Evolutionary conservation across 1,140 invertebrate species (phyloP), one percentile per base, ranked within the genome.

Genomic region (Drosophila azteca): DNA sequence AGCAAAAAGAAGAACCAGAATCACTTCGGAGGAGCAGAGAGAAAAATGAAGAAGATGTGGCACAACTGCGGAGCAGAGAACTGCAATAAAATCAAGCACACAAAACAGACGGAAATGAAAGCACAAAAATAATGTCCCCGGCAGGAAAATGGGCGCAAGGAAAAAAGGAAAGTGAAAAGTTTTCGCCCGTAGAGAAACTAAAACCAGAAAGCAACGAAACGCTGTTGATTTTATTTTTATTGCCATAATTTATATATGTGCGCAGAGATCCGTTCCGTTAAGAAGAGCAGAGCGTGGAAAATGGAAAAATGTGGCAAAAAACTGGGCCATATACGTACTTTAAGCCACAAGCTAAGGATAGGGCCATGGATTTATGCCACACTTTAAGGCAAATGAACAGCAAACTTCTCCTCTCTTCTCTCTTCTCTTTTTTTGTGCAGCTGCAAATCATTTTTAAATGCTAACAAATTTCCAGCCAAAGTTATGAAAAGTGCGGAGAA

Each of bases 391-490:
- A 67, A 77, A 81, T 80, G 69, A 72, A 73, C 59, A 50, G 15
- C 48, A 31, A 53, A 39, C 3, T 39, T 39, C 0, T 39, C 3
- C 13, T 1, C 35, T 39, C 11, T 35, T 31, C 3, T 35, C 9
- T 9, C 3, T 9, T 35, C 31, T 35, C 2, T 35, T 35, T 35
- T 31, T 5, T 46, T 15, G 41, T 13, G 4, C 46, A 29, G 31
- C 72, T 76, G 82, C 82, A 87, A 87, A 87, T 87, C 83, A 87
- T 87, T 88, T 88, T 87, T 82, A 88, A 88, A 88, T 88, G 83
- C 83, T 83, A 72, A 88, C 83, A 88, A 88, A 88, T 88, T 85
- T 88, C 79, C 58, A 58, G 45, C 64, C 77, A 84, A 87, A 87
- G 83, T 87, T 87, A 87, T 87, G 82, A 87, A 88, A 82, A 88